Evolutionary conservation across 2,113 vertebrate genomes (phyloP), one percentile per base, ranked within the genome.

Genomic region (Columbina picui): DNA sequence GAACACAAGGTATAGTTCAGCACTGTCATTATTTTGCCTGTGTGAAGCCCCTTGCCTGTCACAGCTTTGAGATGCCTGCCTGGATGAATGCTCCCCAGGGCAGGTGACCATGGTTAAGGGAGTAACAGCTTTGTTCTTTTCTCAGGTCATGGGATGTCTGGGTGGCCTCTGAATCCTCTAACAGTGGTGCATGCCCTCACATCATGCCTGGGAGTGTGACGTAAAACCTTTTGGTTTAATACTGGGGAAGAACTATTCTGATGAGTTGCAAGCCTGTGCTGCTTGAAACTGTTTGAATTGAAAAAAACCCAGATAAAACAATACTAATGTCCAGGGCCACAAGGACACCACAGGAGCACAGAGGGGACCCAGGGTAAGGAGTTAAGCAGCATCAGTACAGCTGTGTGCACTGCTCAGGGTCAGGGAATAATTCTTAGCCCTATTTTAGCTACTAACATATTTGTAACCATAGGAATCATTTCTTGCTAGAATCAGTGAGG

Each of bases 321-420:
- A 55, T n/a, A 32, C 6, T 45, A 36, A 23, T 38, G 5, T 63
- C 38, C 12, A 34, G 15, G 41, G 18, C 23, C 23, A n/a, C 26
- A 26, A 59, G 32, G 38, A 49, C 18, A 34, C 4, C 2, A 1
- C 36, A 70, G 43, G 13, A 17, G 7, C 15, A 25, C n/a, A 64
- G n/a, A 19, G 12, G 7, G 13, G 20, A 85, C 4, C 4, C 11
- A 17, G 20, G 6, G 5, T 76, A 47, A 32, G 14, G 9, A 34
- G 16, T 57, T 43, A 12, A 0, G 15, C 26, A 41, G 20, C 25
- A 45, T 41, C 47, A 47, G 10, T 27, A 23, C 17, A 56, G 32
- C 23, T 50, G 7, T 0, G 1, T 41, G 18, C 16, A 10, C 23
- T 67, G 7, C 50, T 93, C 0, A 0, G 21, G 15, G 8, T 36